Evolutionary conservation across 2,888 invertebrate species (phyloP).

Genomic region (Spodoptera picta): DNA sequence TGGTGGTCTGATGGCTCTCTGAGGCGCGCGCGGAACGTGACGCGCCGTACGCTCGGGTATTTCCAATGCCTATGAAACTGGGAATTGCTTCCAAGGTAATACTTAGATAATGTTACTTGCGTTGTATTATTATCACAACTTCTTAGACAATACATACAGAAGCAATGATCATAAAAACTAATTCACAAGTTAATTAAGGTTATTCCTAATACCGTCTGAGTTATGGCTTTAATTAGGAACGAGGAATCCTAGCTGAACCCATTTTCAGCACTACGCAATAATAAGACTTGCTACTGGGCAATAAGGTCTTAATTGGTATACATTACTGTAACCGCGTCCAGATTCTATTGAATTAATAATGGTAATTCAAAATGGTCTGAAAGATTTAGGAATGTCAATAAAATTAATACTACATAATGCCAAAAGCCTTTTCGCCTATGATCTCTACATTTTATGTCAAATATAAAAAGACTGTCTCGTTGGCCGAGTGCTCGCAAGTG

Average conservation of each 20-base stretch:
- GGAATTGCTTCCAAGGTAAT: no score
- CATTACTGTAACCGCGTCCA: constrained; percentile 1
- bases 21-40: no score
- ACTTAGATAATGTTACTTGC: no score
- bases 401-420: no score
- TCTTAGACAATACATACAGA: constrained; percentile 4
- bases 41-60: no score
- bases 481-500: no score
- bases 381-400: neutral
- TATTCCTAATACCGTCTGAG: constrained; percentile 19
- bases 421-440: no score
- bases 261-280: constrained; percentile 26
- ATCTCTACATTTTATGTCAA: no score
- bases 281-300: constrained; percentile 5
- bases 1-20: no score
- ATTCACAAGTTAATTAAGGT: constrained; percentile 29
- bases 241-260: constrained; percentile 17
- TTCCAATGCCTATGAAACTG: no score
- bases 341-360: constrained; percentile 6
- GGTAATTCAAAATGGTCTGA: constrained; percentile 1
- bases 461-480: no score
- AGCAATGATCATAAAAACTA: constrained; percentile 18
- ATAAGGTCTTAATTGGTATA: constrained; percentile 9
- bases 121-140: no score
- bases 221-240: constrained; percentile 43